Percentiles rank a stretch among this genome's conserved stretches.
phyloP scores from a whole-genome alignment of 2,888 invertebrate genomes.

The Koerneria pararmatus region DNA sequence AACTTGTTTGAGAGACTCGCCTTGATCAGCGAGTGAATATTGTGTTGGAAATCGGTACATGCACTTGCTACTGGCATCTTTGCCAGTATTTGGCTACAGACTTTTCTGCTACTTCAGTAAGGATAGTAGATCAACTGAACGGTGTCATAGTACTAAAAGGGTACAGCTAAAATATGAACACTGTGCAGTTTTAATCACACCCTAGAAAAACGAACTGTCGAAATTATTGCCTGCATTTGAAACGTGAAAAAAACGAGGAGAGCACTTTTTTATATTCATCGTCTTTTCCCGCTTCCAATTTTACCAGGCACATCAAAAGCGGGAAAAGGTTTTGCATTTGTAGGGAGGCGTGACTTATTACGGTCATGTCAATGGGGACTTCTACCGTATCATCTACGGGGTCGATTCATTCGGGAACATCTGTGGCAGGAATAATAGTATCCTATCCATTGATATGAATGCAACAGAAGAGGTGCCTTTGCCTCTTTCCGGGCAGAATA shows the following conservation, averaged over 20 bases:
- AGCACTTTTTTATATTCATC: not conserved
- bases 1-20: too few species aligned
- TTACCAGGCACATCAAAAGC: not conserved
- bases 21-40: too few species aligned
- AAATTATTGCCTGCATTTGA: not conserved
- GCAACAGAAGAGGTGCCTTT: conserved; percentile 5
- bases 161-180: too few species aligned
- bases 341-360: conserved; percentile 28
- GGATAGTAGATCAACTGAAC: too few species aligned
- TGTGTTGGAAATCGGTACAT: too few species aligned
- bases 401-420: conserved; percentile 91
- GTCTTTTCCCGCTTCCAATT: not conserved
- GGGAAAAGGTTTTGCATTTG: not conserved
- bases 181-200: too few species aligned
- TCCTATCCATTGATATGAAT: not conserved
- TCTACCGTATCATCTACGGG: conserved; percentile 79
- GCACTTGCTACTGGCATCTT: too few species aligned
- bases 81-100: too few species aligned
- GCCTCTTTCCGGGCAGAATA: conserved; percentile 11
- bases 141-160: too few species aligned
- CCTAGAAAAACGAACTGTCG: not conserved
- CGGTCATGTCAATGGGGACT: conserved; percentile 59
- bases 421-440: conserved; percentile 68
- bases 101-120: too few species aligned
- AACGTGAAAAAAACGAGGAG: not conserved